phyloP scores from a whole-genome alignment of 2,888 invertebrate genomes.

The Bunonema sp. region DNA sequence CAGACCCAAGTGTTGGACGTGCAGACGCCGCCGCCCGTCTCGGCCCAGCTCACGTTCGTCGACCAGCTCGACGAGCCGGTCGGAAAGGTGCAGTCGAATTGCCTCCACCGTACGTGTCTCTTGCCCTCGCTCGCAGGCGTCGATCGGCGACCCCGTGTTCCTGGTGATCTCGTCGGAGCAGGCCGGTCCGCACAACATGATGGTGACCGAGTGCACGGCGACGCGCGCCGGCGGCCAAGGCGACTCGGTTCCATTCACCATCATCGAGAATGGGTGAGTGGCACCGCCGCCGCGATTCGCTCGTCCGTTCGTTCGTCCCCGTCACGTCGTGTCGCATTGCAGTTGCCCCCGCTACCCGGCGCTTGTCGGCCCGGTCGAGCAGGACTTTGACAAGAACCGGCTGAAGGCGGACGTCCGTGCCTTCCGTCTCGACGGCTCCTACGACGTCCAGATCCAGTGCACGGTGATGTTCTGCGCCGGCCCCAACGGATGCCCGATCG shows the following conservation, averaged over 20 bases:
- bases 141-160: conserved; percentile 40
- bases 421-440: conserved; percentile 44
- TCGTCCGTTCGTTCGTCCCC: too few relatives aligned
- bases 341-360: conserved; percentile 44
- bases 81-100: conserved; percentile 11
- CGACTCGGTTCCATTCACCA: conserved; percentile 41
- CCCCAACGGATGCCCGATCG: conserved; percentile 43
- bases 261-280: conserved; percentile 40
- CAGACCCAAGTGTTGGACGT: conserved; percentile 38
- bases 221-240: conserved; percentile 42
- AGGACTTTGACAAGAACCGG: conserved; percentile 43
- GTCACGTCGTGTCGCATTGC: conserved; percentile 1
- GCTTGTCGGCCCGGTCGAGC: conserved; percentile 43
- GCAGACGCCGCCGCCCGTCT: conserved; percentile 43
- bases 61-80: conserved; percentile 36
- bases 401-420: conserved; percentile 42
- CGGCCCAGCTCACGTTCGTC: conserved; percentile 38
- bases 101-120: too few relatives aligned
- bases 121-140: conserved; percentile 10
- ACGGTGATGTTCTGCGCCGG: conserved; percentile 45
- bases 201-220: conserved; percentile 44
- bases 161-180: conserved; percentile 40
- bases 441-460: conserved; percentile 44
- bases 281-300: too few relatives aligned
- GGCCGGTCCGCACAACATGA: conserved; percentile 45